phyloP scores from a whole-genome alignment of 2,797 vertebrate genomes.

The Clamator glandarius region DNA sequence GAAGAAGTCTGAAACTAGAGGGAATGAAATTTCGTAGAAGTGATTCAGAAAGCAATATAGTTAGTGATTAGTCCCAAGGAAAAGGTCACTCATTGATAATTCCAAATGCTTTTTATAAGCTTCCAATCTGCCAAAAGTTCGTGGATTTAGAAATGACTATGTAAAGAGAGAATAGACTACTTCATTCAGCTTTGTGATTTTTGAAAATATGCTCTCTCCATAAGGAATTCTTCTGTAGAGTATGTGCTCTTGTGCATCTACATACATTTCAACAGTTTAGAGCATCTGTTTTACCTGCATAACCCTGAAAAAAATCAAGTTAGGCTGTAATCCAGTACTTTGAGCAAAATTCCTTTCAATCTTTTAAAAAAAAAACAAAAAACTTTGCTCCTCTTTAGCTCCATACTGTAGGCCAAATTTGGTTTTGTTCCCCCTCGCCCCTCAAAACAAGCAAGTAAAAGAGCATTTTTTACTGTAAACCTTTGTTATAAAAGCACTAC shows the following conservation, averaged over 20 bases:
- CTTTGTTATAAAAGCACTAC: background rate
- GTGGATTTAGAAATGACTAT: background rate
- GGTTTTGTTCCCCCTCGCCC: background rate
- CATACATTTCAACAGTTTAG: background rate
- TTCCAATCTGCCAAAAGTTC: background rate
- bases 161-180: background rate
- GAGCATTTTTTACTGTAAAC: background rate
- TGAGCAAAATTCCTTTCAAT: background rate
- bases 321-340: background rate
- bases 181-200: background rate
- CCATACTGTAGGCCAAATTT: background rate
- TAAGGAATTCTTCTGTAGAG: background rate
- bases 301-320: background rate
- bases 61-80: slow-evolving; percentile 1
- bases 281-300: background rate
- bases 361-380: background rate
- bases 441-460: background rate
- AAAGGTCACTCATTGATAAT: background rate
- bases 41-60: slow-evolving; percentile 27
- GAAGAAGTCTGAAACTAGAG: slow-evolving; percentile 6
- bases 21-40: slow-evolving; percentile 9
- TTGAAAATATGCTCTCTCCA: background rate
- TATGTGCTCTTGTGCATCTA: background rate
- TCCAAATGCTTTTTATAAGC: background rate
- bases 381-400: background rate